A percentile compares a stretch with the other conserved stretches of the same genome.
These are phyloP conservation scores for Eupithecia pulchellata DNA, from an alignment of 2,888 invertebrate species.

Conservation along the genomic window DNA sequence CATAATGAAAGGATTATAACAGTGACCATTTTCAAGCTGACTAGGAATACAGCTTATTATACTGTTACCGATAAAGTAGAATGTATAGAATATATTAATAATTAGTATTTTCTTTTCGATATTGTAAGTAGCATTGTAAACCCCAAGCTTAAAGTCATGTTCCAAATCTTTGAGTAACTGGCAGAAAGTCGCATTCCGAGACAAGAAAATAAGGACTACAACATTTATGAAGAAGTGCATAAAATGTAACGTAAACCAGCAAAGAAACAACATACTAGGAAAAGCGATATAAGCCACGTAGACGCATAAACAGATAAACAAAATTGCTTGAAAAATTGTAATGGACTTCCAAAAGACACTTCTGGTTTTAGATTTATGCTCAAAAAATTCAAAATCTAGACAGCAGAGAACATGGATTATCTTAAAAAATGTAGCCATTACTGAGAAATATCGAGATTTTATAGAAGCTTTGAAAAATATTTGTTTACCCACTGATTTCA, in stretches of 20 bases:
- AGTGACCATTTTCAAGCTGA: too few species aligned
- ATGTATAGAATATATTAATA: too few species aligned
- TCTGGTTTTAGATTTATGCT: background rate
- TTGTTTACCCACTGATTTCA: too few species aligned
- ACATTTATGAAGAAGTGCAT: background rate
- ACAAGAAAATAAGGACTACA: background rate
- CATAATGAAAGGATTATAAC: too few species aligned
- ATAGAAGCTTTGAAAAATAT: background rate
- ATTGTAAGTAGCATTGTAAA: background rate
- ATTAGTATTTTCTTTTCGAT: background rate
- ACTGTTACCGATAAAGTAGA: too few species aligned
- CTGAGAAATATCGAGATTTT: background rate
- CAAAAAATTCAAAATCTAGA: background rate
- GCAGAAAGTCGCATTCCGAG: background rate
- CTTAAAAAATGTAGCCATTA: background rate
- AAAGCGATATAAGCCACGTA: background rate
- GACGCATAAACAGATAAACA: background rate
- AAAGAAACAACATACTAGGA: background rate
- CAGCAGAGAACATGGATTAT: background rate
- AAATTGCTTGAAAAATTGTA: background rate
- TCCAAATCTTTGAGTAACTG: background rate
- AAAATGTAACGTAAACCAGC: background rate
- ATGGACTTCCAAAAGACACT: background rate
- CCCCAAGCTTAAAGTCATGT: background rate
- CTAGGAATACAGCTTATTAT: too few species aligned